Base-by-base conservation (phyloP, 2,888 invertebrate species). In the Nomada flava region DNA sequence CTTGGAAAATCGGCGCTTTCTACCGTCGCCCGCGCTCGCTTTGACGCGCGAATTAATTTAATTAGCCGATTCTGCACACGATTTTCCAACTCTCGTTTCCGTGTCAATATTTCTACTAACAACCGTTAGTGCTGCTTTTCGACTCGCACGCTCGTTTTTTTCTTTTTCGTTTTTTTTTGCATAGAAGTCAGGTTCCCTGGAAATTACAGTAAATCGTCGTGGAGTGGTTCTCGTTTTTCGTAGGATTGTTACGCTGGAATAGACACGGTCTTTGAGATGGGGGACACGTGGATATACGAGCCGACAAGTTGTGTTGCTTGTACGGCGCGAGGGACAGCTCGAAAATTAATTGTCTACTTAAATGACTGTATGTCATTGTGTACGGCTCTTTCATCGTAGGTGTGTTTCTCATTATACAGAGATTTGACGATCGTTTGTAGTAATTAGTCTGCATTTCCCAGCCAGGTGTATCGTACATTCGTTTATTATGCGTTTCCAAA, bases 11-110 rank as follows among this genome's bases (percentile, higher is more conserved):
- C 84, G 69, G 23, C 44, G 74, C 81, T 80, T 75, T 76, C 55
- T 57, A 29, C 68, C 64, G 52, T 59, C 64, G 20, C 53, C 55
- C 63, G 18, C 15, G 60, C 23, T 18, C 50, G 59, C 53, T 82
- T 82, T 82, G 81, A 81, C 64, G 76, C 69, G 69, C 76, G 70
- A 75, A 81, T 74, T 83, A 84, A 84, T 79, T 84, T 85, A 85
- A 85, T 85, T 85, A 85, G 85, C 82, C 67, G 81, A 84, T 84
- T 82, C 75, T 80, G 69, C 65, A 70, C 50, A 76, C 72, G 70
- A 76, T 71, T 79, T 83, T 74, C 74, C 68, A 47, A 29, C 65
- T 23, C 67, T 20, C 53, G 67, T 68, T 73, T 26, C 53, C 23
- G 52, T 23, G 73, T 23, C 55, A 59, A 70, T 74, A 60, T 81